Percentiles rank a stretch among this genome's conserved stretches.
These are phyloP conservation scores for Nemoura dubitans DNA, from an alignment of 2,888 invertebrate species.

Conservation along the genomic window DNA sequence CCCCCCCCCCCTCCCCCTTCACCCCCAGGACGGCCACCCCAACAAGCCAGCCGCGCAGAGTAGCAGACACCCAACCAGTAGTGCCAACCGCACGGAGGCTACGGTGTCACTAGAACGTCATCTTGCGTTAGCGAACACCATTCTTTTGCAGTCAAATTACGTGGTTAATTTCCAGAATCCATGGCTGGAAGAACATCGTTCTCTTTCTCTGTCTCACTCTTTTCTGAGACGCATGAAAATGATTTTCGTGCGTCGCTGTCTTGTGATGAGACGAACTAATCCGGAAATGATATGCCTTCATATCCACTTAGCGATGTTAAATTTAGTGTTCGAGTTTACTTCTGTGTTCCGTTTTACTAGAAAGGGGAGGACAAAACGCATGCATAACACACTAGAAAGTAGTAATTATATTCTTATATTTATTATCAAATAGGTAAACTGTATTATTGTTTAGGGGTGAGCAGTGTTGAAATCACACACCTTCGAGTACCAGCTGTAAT, in stretches of 20 bases:
- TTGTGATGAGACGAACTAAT: not conserved
- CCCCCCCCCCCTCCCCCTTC: not conserved
- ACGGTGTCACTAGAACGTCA: constrained; percentile 9
- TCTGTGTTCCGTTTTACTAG: no score
- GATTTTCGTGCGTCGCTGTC: not conserved
- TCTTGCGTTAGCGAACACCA: constrained; percentile 18
- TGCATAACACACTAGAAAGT: no score
- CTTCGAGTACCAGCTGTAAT: constrained; percentile 70
- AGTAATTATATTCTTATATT: no score
- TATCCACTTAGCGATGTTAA: not conserved
- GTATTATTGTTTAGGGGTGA: constrained; percentile 1
- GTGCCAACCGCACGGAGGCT: not conserved
- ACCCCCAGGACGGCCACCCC: not conserved
- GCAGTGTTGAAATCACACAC: constrained; percentile 65
- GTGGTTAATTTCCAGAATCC: constrained; percentile 24
- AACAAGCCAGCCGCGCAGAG: not conserved
- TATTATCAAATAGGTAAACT: no score
- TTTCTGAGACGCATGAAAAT: not conserved
- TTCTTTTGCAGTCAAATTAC: constrained; percentile 32
- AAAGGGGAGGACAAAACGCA: no score
- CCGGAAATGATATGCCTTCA: not conserved
- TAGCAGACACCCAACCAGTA: not conserved
- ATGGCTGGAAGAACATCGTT: not conserved
- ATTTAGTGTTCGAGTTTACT: not conserved
- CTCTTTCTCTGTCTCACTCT: not conserved